A percentile compares a stretch with the other conserved stretches of the same genome.
These are phyloP conservation scores for Chamaea fasciata DNA, from an alignment of 2,113 vertebrate species.

Conservation along the genomic window DNA sequence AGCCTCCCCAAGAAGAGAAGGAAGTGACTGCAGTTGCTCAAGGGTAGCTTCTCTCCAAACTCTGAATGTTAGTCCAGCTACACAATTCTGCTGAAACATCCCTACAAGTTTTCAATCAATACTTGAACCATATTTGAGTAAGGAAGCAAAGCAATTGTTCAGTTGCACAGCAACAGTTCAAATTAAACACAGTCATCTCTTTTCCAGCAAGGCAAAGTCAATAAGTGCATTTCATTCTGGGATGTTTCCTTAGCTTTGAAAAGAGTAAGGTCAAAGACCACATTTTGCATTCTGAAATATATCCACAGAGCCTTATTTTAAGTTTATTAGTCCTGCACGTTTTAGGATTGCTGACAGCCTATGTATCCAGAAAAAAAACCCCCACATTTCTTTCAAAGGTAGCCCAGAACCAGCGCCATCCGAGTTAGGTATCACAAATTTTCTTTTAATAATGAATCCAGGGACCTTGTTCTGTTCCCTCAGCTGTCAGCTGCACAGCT, in stretches of 20 bases:
- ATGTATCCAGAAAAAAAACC: neutral
- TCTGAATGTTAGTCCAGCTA: neutral
- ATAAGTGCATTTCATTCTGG: neutral
- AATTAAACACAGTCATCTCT: neutral
- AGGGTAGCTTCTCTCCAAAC: neutral
- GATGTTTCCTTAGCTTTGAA: neutral
- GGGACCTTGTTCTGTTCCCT: neutral
- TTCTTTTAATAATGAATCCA: neutral
- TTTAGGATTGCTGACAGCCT: neutral
- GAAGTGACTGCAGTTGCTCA: neutral
- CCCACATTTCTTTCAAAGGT: neutral
- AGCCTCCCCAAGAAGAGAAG: neutral
- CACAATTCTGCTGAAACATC: neutral
- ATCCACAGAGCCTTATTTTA: neutral
- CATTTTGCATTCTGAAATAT: neutral
- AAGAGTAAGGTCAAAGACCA: neutral
- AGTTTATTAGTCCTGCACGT: neutral
- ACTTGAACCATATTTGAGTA: neutral
- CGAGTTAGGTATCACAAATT: accelerated
- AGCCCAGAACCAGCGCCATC: neutral
- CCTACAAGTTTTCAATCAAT: neutral
- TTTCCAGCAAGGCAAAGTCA: neutral
- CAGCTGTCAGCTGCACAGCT: neutral
- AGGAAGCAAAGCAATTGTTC: neutral
- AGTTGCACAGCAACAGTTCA: neutral